Base-by-base conservation (phyloP, 2,888 invertebrate genomes). In the Oeneis ivallda region DNA sequence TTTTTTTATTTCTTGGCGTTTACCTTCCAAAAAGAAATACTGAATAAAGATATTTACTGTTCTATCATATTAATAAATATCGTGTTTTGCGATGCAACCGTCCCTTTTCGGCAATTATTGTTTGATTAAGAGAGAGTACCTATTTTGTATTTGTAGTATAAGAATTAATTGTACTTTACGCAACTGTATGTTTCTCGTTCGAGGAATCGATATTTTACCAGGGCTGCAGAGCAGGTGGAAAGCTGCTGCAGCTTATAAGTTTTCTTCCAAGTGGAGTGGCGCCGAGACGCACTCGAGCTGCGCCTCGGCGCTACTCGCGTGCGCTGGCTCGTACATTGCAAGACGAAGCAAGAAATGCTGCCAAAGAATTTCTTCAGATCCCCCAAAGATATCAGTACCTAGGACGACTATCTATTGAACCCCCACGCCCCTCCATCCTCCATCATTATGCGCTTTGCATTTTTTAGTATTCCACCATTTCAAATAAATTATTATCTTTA, bases 91-190 rank as follows among this genome's bases (percentile, higher is more conserved):
- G 49, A 19, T 19, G 10, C 1, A 50, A 13, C 49, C 49, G 49
- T 50, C 49, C 49, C 26, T 50, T 50, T 26, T 50, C 26, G 15
- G 17, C 15, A 15, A 47, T 50, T 50, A 26, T 26, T 50, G n/a
- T n/a, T n/a, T 26, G 49, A 50, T 1, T 50, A 50, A 50, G 49
- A 50, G 26, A 50, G 49, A 50, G 26, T 50, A 50, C 26, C n/a
- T n/a, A n/a, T n/a, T n/a, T n/a, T n/a, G n/a, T n/a, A n/a, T 50
- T 50, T 50, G 26, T 50, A 50, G 26, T 11, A 17, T 11, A 49
- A 10, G 10, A 17, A 8, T 11, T n/a, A 45, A 17, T 9, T 47
- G 17, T 47, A 17, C 10, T 17, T 17, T 17, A 17, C 45, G 15
- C 15, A n/a, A n/a, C n/a, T 37, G 37, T 8, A 37, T 7, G 9